These are phyloP conservation scores for Ectropis crepuscularia DNA, from an alignment of 2,888 invertebrate genomes.

Conservation along the genomic window DNA sequence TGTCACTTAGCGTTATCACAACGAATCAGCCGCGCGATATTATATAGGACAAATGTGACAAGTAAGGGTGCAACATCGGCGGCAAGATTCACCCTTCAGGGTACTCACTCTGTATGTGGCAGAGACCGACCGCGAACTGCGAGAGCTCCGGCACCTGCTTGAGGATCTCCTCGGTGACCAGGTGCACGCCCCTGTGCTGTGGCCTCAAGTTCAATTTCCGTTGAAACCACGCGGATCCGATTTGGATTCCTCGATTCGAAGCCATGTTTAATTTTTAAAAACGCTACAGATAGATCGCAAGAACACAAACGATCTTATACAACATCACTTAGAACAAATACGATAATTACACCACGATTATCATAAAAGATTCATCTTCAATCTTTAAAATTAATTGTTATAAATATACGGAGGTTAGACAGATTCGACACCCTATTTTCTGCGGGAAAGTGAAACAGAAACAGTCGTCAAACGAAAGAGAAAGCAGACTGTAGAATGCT, in stretches of 20 bases:
- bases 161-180: constrained; percentile 98
- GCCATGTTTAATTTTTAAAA: constrained; percentile 89
- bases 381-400: constrained; percentile 76
- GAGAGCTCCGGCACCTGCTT: constrained; percentile 97
- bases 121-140: constrained; percentile 97
- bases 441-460: constrained; percentile 85
- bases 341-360: constrained; percentile 87
- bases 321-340: constrained; percentile 84
- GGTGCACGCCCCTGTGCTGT: constrained; percentile 98
- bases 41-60: constrained; percentile 66
- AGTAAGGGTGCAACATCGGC: constrained; percentile 71
- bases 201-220: constrained; percentile 98
- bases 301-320: constrained; percentile 83
- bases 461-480: constrained; percentile 80
- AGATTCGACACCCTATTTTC: constrained; percentile 86
- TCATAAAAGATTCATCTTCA: constrained; percentile 88
- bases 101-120: constrained; percentile 98
- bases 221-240: constrained; percentile 99
- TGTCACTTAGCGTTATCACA: constrained; percentile 45
- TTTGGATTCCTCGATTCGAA: constrained; percentile 96
- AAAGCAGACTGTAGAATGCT: constrained; percentile 68
- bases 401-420: constrained; percentile 84
- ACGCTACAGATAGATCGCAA: constrained; percentile 82
- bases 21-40: constrained; percentile 52
- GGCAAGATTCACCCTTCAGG: constrained; percentile 64